These are phyloP conservation scores for Cataglyphis livida DNA, from an alignment of 2,888 invertebrate species.

Conservation along the genomic window DNA sequence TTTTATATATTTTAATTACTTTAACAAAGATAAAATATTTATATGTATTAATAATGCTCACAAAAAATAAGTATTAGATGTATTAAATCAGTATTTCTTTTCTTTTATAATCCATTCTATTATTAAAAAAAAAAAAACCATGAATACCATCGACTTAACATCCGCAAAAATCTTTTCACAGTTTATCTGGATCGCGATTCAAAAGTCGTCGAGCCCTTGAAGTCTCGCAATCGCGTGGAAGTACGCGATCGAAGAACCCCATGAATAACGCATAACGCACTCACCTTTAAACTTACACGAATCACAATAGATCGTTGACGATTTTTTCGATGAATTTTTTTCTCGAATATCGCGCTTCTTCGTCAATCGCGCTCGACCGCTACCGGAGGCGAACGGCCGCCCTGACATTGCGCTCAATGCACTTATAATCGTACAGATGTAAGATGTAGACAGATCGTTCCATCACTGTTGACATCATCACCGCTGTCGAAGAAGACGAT, in stretches of 20 bases:
- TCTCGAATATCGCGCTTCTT: background rate
- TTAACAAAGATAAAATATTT: background rate
- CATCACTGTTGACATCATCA: background rate
- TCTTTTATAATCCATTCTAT: background rate
- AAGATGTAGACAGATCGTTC: too few species aligned
- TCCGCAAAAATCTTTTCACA: background rate
- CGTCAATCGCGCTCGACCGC: constrained; percentile 35
- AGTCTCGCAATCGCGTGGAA: background rate
- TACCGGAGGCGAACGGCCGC: constrained; percentile 62
- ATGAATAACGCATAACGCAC: constrained; percentile 16
- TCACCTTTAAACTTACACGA: constrained; percentile 15
- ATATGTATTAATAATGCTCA: background rate
- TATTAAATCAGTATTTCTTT: background rate
- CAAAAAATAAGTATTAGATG: background rate
- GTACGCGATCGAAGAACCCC: constrained; percentile 9
- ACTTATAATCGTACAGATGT: background rate
- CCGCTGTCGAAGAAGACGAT: background rate
- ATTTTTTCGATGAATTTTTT: background rate
- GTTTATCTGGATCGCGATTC: constrained; percentile 11
- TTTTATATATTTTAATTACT: background rate
- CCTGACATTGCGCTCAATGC: constrained; percentile 32
- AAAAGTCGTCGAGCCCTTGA: constrained; percentile 15
- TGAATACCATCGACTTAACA: background rate
- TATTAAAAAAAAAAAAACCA: background rate
- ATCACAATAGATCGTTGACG: background rate